Evolutionary conservation across 2,888 invertebrate species (phyloP).

Genomic region (Acanthacorydalis orientalis): DNA sequence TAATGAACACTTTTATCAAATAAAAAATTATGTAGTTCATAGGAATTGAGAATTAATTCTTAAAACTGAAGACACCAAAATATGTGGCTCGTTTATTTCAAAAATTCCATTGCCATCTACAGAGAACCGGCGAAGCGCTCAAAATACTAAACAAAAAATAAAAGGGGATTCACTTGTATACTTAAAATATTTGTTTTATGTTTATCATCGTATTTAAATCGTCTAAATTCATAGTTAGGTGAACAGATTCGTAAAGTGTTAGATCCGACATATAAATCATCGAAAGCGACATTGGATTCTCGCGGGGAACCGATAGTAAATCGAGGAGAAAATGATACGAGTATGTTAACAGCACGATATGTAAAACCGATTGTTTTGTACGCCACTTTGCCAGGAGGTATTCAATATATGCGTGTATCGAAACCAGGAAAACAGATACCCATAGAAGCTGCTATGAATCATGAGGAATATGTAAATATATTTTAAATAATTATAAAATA

Average conservation of each 20-base stretch:
- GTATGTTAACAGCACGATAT: slow-evolving; percentile 19
- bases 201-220: background rate
- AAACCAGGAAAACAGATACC: slow-evolving; percentile 39
- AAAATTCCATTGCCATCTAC: too few species aligned
- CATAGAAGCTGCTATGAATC: slow-evolving; percentile 28
- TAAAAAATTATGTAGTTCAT: too few species aligned
- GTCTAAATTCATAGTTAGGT: slow-evolving; percentile 1
- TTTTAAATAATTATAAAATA: too few species aligned
- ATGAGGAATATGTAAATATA: slow-evolving; percentile 19
- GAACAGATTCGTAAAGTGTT: background rate
- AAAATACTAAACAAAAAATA: too few species aligned
- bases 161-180: too few species aligned
- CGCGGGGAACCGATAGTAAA: background rate
- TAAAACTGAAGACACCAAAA: too few species aligned
- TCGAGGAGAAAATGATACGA: slow-evolving; percentile 1
- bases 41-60: too few species aligned
- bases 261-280: background rate
- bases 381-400: slow-evolving; percentile 39
- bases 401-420: slow-evolving; percentile 38
- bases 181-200: too few species aligned
- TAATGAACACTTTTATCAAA: too few species aligned
- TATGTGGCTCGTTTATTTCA: too few species aligned
- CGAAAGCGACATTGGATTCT: slow-evolving; percentile 1
- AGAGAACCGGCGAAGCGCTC: too few species aligned
- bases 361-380: slow-evolving; percentile 22